Percentiles rank a stretch among this genome's conserved stretches.
These are phyloP conservation scores for Nineta flava DNA, from an alignment of 2,888 invertebrate genomes.

Conservation along the genomic window DNA sequence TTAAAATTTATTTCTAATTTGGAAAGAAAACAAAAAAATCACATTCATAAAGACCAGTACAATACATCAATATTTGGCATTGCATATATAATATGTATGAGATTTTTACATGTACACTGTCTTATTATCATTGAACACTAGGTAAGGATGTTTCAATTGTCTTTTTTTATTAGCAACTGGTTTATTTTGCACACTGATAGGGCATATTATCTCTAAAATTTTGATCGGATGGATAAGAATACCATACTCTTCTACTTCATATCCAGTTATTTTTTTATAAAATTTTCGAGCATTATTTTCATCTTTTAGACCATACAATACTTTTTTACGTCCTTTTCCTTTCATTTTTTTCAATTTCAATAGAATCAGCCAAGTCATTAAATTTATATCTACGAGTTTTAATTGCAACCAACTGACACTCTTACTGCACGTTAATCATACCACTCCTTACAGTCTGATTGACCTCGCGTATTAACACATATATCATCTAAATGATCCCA, in stretches of 20 bases:
- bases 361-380: not conserved
- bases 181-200: too few species aligned
- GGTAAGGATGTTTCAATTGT: too few species aligned
- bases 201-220: too few species aligned
- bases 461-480: not conserved
- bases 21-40: too few species aligned
- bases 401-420: not conserved
- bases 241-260: not conserved
- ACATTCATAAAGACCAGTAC: too few species aligned
- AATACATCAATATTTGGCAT: too few species aligned
- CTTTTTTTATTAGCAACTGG: too few species aligned
- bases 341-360: not conserved
- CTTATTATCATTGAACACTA: too few species aligned
- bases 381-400: not conserved
- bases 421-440: not conserved
- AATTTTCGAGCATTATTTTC: not conserved
- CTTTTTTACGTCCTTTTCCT: not conserved
- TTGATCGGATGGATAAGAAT: not conserved
- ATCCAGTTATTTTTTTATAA: not conserved
- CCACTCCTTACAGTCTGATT: not conserved
- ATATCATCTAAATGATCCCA: not conserved
- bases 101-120: too few species aligned
- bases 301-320: not conserved
- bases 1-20: too few species aligned
- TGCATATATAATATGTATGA: too few species aligned